Percentiles rank a stretch among this genome's conserved stretches.
Evolutionary conservation across 2,888 invertebrate species (phyloP).

Genomic region (Spisula solida): DNA sequence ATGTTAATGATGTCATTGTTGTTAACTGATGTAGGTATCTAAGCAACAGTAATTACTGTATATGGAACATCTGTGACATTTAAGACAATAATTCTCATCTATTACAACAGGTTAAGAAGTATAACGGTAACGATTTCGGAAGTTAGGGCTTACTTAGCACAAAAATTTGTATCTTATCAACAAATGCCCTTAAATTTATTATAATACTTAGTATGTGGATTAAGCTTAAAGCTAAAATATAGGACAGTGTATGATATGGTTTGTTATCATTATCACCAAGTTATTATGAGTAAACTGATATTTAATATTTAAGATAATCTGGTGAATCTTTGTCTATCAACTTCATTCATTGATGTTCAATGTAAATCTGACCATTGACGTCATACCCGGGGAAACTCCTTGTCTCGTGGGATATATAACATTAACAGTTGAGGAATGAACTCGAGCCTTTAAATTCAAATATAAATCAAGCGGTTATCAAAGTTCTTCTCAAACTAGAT

Average conservation of each 20-base stretch:
- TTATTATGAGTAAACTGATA: background rate
- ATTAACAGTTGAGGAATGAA: too few relatives aligned
- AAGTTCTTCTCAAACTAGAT: too few relatives aligned
- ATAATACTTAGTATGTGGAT: background rate
- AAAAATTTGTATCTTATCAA: background rate
- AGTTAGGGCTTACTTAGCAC: background rate
- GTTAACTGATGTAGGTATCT: background rate
- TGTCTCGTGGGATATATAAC: too few relatives aligned
- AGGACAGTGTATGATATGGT: background rate
- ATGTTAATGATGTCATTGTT: conserved; percentile 17
- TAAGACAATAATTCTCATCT: background rate
- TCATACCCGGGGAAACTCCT: background rate
- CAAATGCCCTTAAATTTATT: background rate
- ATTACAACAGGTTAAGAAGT: background rate
- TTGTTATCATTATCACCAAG: background rate
- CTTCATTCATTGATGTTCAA: background rate
- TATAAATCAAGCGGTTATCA: too few relatives aligned
- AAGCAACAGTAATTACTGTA: background rate
- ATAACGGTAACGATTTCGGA: background rate
- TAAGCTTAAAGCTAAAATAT: background rate
- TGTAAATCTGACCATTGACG: background rate
- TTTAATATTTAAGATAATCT: background rate
- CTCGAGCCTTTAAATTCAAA: too few relatives aligned
- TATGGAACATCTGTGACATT: background rate
- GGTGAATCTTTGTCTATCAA: background rate